Evolutionary conservation across 2,797 vertebrate genomes (phyloP).

Genomic region (Fringilla coelebs): DNA sequence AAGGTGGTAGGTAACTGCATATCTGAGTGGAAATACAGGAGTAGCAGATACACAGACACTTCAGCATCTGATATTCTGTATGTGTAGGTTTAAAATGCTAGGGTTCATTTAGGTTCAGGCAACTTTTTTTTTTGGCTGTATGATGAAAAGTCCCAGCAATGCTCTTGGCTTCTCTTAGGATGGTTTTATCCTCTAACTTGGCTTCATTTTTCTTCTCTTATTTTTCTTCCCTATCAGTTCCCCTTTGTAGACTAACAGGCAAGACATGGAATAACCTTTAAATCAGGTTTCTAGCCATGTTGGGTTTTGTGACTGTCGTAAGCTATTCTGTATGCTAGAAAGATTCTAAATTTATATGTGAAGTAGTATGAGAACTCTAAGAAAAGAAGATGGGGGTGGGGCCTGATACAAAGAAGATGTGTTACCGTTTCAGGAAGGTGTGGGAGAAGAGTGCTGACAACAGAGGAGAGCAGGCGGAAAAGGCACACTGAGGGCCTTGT

Average conservation of each 20-base stretch:
- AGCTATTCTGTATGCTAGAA: not conserved
- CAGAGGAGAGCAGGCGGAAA: not conserved
- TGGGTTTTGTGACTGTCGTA: not conserved
- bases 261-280: not conserved
- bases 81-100: not conserved
- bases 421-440: slow-evolving; percentile 12
- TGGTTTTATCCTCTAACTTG: not conserved
- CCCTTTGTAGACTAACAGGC: not conserved
- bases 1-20: not conserved
- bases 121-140: not conserved
- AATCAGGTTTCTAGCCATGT: not conserved
- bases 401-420: not conserved
- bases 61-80: not conserved
- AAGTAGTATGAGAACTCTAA: not conserved
- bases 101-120: not conserved
- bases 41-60: not conserved
- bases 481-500: not conserved
- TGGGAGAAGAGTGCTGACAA: slow-evolving; percentile 2
- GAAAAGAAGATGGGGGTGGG: not conserved
- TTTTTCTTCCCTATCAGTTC: not conserved
- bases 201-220: not conserved
- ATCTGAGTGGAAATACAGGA: not conserved
- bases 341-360: not conserved
- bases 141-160: not conserved
- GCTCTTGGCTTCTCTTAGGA: not conserved